Evolutionary conservation across 2,797 vertebrate species (phyloP), one percentile per base, ranked within the genome.

Genomic region (Heteromormyrus szaboi): DNA sequence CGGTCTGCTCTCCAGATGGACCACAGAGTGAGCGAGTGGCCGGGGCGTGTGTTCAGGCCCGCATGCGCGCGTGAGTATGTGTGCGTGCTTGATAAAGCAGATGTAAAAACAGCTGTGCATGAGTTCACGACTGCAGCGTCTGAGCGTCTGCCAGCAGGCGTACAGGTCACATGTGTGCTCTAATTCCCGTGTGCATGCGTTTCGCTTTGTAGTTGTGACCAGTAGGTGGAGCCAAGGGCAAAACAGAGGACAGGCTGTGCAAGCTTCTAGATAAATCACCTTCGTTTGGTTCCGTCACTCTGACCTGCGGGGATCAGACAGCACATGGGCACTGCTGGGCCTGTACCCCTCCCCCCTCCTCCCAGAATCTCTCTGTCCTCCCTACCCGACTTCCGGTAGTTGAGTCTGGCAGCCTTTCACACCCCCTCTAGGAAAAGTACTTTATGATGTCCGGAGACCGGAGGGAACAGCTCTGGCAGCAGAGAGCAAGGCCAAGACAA

Each of bases 1-100:
- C 11, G 84, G 84, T 86, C 84, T 86, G 84, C 22, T 33, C 25
- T 86, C 84, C 84, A 86, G 84, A 54, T 86, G 84, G 84, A 86
- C 84, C 84, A 53, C 84, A 86, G 51, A 50, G 84, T 46, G 2
- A 11, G 41, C 4, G 44, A 46, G 41, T 50, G 4, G 33, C 33
- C 14, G 4, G 33, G 62, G 62, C 8, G 33, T 33, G 14, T 33
- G 68, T 33, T 33, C 9, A 0, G 9, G 85, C 1, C 2, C 53
- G 2, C 1, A 5, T 1, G 51, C n/a, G 14, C 9, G 37, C 4
- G 19, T 25, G 17, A 11, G 29, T 62, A 25, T 37, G 19, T 46
- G 37, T 19, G 8, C 62, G 8, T 87, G 54, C 22, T 86, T 56
- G 51, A 19, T 86, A 86, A n/a, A 33, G 51, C 84, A 86, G 25